These are phyloP conservation scores for Argyrosomus regius DNA, from an alignment of 2,797 vertebrate species.

Conservation along the genomic window DNA sequence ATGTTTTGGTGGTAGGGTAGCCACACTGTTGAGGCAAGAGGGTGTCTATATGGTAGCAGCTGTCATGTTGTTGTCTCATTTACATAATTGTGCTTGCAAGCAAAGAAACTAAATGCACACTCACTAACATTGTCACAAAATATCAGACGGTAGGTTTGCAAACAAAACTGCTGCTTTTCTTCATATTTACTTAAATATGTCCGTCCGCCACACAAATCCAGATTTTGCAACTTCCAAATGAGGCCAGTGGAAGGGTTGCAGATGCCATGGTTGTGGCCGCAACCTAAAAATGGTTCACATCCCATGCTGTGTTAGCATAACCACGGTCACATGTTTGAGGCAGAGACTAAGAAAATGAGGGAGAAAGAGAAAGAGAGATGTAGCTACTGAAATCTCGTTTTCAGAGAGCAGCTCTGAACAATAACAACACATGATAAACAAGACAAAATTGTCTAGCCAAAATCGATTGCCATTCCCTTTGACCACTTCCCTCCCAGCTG, in stretches of 20 bases:
- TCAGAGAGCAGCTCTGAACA: slow-evolving; percentile 28
- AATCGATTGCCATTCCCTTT: slow-evolving; percentile 44
- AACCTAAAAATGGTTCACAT: slow-evolving; percentile 83
- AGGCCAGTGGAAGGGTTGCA: slow-evolving; percentile 77
- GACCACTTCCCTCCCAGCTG: slow-evolving; percentile 49
- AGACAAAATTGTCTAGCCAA: slow-evolving; percentile 32
- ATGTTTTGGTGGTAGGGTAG: slow-evolving; percentile 21
- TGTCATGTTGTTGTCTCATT: slow-evolving; percentile 40
- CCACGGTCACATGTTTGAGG: slow-evolving; percentile 76
- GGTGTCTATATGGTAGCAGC: slow-evolving; percentile 12
- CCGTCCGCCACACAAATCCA: slow-evolving; percentile 62
- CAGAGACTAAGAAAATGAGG: slow-evolving; percentile 42
- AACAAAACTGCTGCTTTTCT: slow-evolving; percentile 49
- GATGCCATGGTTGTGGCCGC: slow-evolving; percentile 76
- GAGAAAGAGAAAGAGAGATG: slow-evolving; percentile 60
- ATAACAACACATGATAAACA: slow-evolving; percentile 64
- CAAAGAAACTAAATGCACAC: slow-evolving; percentile 7
- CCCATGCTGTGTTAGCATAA: slow-evolving; percentile 81
- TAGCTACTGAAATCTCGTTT: slow-evolving; percentile 55
- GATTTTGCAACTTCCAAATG: slow-evolving; percentile 73
- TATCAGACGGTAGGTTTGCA: slow-evolving; percentile 22
- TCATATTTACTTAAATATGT: slow-evolving; percentile 67
- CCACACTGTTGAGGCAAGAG: slow-evolving; percentile 9
- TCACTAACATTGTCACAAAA: not conserved
- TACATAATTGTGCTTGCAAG: slow-evolving; percentile 10